Conservation (phyloP, 2,797 vertebrate species). For the Mus spretus region DNA sequence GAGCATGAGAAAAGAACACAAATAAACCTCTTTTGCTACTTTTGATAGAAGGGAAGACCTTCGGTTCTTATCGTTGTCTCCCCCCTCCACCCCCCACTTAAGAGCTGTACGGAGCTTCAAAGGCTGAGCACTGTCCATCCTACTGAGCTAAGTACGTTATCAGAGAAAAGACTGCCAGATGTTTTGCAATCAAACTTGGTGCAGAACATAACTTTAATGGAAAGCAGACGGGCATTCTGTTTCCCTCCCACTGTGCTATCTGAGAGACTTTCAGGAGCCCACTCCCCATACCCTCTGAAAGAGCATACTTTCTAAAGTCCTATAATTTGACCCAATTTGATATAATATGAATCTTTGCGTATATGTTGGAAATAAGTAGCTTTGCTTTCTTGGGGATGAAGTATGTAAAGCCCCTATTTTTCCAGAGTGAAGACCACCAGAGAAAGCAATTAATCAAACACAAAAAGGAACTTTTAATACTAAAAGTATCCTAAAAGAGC, state of each 20-base stretch:
- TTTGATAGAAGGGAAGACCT: slow-evolving; percentile 59
- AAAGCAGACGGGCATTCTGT: slow-evolving; percentile 82
- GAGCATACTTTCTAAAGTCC: slow-evolving; percentile 70
- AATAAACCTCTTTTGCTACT: slow-evolving; percentile 65
- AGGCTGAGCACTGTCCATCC: slow-evolving; percentile 74
- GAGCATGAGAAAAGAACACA: slow-evolving; percentile 35
- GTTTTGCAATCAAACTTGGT: slow-evolving; percentile 83
- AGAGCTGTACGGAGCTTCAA: slow-evolving; percentile 79
- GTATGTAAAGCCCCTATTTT: slow-evolving; percentile 58
- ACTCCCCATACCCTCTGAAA: slow-evolving; percentile 70
- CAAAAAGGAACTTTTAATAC: slow-evolving; percentile 64
- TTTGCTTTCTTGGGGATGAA: slow-evolving; percentile 41
- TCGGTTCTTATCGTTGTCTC: slow-evolving; percentile 69
- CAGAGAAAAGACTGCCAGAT: slow-evolving; percentile 84
- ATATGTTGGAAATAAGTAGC: slow-evolving; percentile 67
- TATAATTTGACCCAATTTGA: slow-evolving; percentile 72
- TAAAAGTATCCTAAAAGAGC: slow-evolving; percentile 43
- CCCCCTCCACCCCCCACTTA: not conserved
- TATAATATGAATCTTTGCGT: slow-evolving; percentile 68
- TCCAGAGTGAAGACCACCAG: slow-evolving; percentile 64
- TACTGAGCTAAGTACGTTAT: slow-evolving; percentile 78
- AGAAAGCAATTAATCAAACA: slow-evolving; percentile 74
- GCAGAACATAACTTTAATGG: slow-evolving; percentile 85
- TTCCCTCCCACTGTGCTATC: slow-evolving; percentile 80
- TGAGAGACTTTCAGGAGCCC: slow-evolving; percentile 80